Conservation (phyloP, 2,888 invertebrate genomes). For the Himalopsyche tibetana region DNA sequence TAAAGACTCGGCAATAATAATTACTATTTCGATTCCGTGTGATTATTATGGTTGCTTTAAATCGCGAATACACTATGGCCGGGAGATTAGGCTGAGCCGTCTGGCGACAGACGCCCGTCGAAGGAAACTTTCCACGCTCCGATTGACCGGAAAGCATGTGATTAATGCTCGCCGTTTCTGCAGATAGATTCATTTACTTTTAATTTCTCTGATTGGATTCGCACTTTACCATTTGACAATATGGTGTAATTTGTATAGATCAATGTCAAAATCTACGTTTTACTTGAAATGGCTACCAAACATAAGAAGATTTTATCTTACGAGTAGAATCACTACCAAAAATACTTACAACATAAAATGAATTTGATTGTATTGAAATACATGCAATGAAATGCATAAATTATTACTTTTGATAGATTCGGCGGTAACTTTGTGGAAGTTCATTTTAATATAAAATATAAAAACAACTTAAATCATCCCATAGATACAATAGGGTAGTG, state of each 20-base stretch:
- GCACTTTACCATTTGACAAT: neutral
- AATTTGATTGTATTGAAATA: too few relatives aligned
- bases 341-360: too few relatives aligned
- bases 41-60: constrained; percentile 59
- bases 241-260: neutral
- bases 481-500: too few relatives aligned
- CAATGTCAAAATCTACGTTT: neutral
- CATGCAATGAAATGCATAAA: too few relatives aligned
- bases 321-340: too few relatives aligned
- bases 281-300: too few relatives aligned
- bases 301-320: too few relatives aligned
- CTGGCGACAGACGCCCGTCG: constrained; percentile 11
- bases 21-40: constrained; percentile 61
- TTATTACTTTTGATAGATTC: too few relatives aligned
- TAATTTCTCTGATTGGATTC: neutral
- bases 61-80: constrained; percentile 6
- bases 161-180: constrained; percentile 15
- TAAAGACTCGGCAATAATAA: constrained; percentile 56
- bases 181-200: neutral
- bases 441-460: too few relatives aligned
- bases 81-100: neutral
- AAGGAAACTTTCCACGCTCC: constrained; percentile 12
- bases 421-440: too few relatives aligned
- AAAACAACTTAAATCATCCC: too few relatives aligned
- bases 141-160: constrained; percentile 28